These are phyloP conservation scores for Limnephilus lunatus DNA, from an alignment of 2,888 invertebrate genomes.

Conservation along the genomic window DNA sequence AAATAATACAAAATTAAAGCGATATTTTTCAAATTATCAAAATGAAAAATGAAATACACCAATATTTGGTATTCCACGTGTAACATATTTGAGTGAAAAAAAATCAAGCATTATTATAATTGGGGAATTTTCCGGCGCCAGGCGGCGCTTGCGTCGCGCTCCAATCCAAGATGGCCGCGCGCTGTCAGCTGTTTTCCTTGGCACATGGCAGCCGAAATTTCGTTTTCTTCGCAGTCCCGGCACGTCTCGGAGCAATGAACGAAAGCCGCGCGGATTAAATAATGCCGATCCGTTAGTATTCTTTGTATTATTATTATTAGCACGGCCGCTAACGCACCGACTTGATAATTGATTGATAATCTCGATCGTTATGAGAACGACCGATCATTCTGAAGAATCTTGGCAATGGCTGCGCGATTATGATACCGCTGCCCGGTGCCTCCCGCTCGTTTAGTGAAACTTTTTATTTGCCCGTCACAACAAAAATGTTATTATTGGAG, in stretches of 20 bases:
- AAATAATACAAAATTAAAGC: background rate
- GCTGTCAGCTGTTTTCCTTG: conserved; percentile 35
- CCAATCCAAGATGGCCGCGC: background rate
- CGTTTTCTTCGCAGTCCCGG: conserved; percentile 30
- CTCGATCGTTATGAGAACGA: too few relatives aligned
- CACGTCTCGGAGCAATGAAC: conserved; percentile 36
- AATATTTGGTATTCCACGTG: background rate
- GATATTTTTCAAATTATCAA: background rate
- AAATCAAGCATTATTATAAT: background rate
- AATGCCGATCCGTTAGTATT: conserved; percentile 5
- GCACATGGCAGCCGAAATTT: conserved; percentile 43
- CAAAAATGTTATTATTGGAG: background rate
- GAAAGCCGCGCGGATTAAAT: conserved; percentile 11
- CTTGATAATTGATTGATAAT: background rate
- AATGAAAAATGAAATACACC: background rate
- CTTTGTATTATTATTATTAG: background rate
- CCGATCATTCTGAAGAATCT: background rate
- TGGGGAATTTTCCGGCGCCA: background rate
- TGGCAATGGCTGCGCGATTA: background rate
- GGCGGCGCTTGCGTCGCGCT: conserved; percentile 25
- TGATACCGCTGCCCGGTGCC: background rate
- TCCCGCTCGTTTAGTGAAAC: background rate
- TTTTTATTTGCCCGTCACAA: background rate
- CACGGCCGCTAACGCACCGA: background rate
- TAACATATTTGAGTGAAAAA: background rate